These are phyloP conservation scores for Elysia crispata DNA, from an alignment of 2,888 invertebrate species.

Conservation along the genomic window DNA sequence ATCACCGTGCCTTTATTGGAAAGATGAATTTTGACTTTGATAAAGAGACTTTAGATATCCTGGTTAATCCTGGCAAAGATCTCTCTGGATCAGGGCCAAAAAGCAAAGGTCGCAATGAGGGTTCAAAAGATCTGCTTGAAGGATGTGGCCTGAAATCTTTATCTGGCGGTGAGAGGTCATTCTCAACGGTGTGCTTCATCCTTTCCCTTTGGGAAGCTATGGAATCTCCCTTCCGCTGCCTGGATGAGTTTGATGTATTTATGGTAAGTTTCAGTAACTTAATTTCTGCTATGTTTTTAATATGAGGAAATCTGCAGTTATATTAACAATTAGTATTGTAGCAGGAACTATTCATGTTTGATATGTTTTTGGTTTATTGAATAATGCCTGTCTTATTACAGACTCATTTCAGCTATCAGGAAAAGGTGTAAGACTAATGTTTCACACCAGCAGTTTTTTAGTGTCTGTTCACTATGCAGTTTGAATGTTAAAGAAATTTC, in stretches of 20 bases:
- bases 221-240: slow-evolving; percentile 92
- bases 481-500: too few species aligned
- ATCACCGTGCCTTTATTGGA: slow-evolving; percentile 73
- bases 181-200: slow-evolving; percentile 95
- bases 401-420: too few species aligned
- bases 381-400: too few species aligned
- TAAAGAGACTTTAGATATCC: slow-evolving; percentile 72
- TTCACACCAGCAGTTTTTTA: too few species aligned
- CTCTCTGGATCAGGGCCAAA: background rate
- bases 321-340: too few species aligned
- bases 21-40: slow-evolving; percentile 75
- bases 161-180: slow-evolving; percentile 97
- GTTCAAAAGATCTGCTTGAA: slow-evolving; percentile 52
- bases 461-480: too few species aligned
- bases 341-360: background rate
- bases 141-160: slow-evolving; percentile 80
- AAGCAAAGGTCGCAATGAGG: slow-evolving; percentile 32
- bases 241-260: slow-evolving; percentile 98
- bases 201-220: slow-evolving; percentile 95
- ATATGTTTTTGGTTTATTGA: too few species aligned
- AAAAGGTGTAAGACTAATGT: too few species aligned
- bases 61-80: slow-evolving; percentile 61
- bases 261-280: slow-evolving; percentile 82
- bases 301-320: too few species aligned
- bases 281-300: too few species aligned